phyloP scores from a whole-genome alignment of 2,113 vertebrate genomes.

The Gnathonemus longibarbis region DNA sequence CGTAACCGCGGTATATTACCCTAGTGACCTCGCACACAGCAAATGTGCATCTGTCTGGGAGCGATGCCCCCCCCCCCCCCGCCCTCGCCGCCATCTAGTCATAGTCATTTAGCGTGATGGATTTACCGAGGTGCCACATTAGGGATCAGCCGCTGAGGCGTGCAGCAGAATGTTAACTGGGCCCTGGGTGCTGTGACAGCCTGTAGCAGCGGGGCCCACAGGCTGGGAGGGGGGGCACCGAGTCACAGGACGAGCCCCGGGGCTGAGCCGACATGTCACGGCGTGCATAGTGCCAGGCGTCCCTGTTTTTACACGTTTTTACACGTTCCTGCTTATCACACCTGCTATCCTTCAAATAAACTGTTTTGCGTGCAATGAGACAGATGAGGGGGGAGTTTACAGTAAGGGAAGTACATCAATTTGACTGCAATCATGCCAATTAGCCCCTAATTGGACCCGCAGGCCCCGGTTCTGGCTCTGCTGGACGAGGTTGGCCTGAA shows the following conservation, averaged over 20 bases:
- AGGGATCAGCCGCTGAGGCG: background rate
- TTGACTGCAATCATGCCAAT: conserved; percentile 9
- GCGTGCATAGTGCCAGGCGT: background rate
- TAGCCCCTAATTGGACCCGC: conserved; percentile 25
- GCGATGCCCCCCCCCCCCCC: background rate
- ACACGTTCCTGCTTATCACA: background rate
- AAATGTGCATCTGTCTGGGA: background rate
- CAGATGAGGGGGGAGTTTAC: background rate
- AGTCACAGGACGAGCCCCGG: background rate
- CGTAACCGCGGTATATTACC: conserved; percentile 1
- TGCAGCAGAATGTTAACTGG: background rate
- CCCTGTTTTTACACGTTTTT: background rate
- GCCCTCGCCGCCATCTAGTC: background rate
- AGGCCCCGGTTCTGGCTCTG: conserved; percentile 10
- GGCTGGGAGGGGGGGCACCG: too few relatives aligned
- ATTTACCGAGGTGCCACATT: background rate
- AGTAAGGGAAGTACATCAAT: conserved; percentile 8
- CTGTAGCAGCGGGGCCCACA: background rate
- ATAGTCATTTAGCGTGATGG: background rate
- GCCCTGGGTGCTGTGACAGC: background rate
- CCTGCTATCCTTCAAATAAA: background rate
- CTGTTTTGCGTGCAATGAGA: background rate
- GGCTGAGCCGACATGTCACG: background rate
- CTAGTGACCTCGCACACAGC: background rate
- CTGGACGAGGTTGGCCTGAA: conserved; percentile 3